Evolutionary conservation across 1,140 invertebrate species (phyloP).

Genomic region (Achatina immaculata): DNA sequence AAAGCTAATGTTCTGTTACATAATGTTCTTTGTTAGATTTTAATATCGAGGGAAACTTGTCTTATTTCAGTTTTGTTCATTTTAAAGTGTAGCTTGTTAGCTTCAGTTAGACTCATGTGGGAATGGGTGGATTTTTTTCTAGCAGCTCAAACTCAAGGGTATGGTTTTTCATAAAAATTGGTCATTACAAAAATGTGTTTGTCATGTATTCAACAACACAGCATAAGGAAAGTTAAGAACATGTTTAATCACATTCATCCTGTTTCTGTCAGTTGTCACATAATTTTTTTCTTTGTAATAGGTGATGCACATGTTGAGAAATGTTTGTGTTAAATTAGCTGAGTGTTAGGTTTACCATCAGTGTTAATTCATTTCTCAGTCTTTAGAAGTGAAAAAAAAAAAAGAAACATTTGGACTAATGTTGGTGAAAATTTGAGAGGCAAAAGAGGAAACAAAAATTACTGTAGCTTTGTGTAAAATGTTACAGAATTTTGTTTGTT

Average conservation of each 20-base stretch:
- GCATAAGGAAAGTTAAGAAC: background rate
- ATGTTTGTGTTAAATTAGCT: no score
- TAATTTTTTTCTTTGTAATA: no score
- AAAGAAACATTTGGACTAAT: no score
- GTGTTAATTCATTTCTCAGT: no score
- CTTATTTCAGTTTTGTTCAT: background rate
- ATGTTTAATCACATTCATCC: background rate
- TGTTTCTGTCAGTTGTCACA: background rate
- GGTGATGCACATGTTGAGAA: no score
- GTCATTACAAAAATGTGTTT: background rate
- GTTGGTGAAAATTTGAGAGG: no score
- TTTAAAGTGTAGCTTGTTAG: background rate
- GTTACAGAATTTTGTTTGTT: no score
- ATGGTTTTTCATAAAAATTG: background rate
- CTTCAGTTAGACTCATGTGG: background rate
- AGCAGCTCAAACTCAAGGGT: background rate
- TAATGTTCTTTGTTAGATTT: background rate
- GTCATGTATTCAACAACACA: background rate
- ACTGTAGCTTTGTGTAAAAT: no score
- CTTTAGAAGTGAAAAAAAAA: no score
- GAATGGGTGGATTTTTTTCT: background rate
- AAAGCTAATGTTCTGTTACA: background rate
- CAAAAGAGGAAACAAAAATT: no score
- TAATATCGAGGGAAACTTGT: background rate
- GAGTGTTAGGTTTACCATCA: no score